Percentiles rank a stretch among this genome's conserved stretches.
phyloP scores from a whole-genome alignment of 2,113 vertebrate genomes.

The Elephas maximus region DNA sequence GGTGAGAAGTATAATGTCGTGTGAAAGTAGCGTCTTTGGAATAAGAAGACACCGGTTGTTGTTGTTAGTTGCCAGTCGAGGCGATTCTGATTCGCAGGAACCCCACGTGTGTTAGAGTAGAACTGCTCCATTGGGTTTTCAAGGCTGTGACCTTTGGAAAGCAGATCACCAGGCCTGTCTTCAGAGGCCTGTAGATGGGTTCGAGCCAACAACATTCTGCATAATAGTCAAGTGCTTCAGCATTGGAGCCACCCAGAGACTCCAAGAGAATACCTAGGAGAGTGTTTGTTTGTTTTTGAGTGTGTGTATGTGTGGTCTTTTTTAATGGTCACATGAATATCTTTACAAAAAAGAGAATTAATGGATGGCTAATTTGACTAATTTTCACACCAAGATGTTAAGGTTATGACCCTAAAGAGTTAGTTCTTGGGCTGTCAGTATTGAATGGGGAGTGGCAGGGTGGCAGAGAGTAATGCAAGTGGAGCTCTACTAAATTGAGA shows the following conservation, averaged over 20 bases:
- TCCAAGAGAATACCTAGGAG: background rate
- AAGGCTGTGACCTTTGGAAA: background rate
- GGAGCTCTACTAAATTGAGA: background rate
- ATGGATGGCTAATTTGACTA: background rate
- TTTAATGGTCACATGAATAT: background rate
- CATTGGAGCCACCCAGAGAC: no score
- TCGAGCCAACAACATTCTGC: no score
- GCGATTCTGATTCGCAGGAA: background rate
- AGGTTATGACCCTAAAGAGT: background rate
- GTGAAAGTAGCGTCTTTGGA: background rate
- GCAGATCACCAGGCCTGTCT: background rate
- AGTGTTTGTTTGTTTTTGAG: background rate
- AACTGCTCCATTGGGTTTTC: background rate
- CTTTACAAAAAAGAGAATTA: conserved; percentile 27
- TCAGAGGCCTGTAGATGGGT: background rate
- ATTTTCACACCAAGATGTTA: background rate
- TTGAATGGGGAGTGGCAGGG: background rate
- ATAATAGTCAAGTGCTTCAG: background rate
- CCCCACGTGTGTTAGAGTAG: no score
- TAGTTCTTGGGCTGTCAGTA: background rate
- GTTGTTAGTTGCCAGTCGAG: background rate
- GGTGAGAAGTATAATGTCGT: background rate
- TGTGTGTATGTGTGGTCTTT: background rate
- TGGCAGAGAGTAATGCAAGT: background rate
- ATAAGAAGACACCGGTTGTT: background rate